Base-by-base conservation (phyloP, 1,140 invertebrate species). In the Radopholus similis region DNA sequence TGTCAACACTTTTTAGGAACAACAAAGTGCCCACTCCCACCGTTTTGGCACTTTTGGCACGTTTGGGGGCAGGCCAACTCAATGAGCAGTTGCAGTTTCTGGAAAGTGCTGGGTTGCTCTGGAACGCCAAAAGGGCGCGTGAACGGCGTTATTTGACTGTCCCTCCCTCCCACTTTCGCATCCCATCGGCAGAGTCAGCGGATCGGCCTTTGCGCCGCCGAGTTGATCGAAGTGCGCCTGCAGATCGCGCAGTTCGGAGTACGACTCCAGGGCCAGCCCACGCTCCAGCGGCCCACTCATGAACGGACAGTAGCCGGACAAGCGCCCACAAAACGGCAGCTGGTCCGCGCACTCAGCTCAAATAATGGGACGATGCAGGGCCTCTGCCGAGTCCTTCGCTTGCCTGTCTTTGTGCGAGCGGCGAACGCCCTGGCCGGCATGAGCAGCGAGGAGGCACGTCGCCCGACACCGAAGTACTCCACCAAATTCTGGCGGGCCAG, bases 71-170 rank as follows among this genome's bases (percentile, higher is more conserved):
- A 70, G 0, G 64, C 37, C 23, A 70, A 11, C 59, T 70, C 66
- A 18, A 70, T 42, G n/a, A 70, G 70, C 42, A 49, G 42, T 72
- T 70, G 68, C 28, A 70, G 37, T 38, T 70, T 70, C 59, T 73
- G 32, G 18, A 64, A 72, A 9, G 15, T 55, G 30, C 28, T 70
- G 6, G 56, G n/a, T 34, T 71, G 44, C 11, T 49, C 66, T 68
- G 30, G 18, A 67, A 32, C n/a, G 37, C 37, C 66, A 21, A 28
- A 71, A 49, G 2, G n/a, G 13, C n/a, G 15, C 34, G 8, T 15
- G n/a, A 13, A 28, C 40, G n/a, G 3, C 28, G 57, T 18, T 60
- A 54, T 62, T 2, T 18, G 58, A 18, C 59, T 21, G 3, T 18
- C 58, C 23, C 70, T 23, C 34, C 38, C 38, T 23, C 65, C 9